Evolutionary conservation across 1,140 invertebrate genomes (phyloP), one percentile per base, ranked within the genome.

Genomic region (Papilio helenus): DNA sequence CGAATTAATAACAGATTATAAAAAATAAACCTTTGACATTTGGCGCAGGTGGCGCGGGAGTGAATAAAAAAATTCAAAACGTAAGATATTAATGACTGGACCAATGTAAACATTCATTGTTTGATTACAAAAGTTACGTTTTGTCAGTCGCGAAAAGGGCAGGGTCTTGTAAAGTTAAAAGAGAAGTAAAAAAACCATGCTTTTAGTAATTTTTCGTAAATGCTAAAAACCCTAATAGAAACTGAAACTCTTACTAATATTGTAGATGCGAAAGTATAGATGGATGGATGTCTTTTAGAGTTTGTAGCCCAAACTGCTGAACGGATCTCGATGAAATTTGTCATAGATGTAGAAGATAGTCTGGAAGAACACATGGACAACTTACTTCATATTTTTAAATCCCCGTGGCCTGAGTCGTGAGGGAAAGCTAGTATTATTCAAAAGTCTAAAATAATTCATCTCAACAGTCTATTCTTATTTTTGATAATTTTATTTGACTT

Each of bases 101-200:
- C 49, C 77, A 84, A 78, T 86, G 88, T 90, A 91, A 91, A 92
- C 88, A 91, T 91, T 86, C 85, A 83, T 92, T 90, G 86, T 91
- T 89, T 87, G 85, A 39, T 77, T 61, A 8, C 51, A 71, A n/a
- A 78, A 26, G 26, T 65, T 61, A 18, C 26, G 34, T 73, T 80
- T 58, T 73, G 55, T 83, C 34, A 81, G 8, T 72, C 46, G 46
- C 46, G 10, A 79, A 79, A 79, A 71, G 44, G 46, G 42, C 55
- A 65, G 34, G n/a, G 34, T 26, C 61, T 3, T 7, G 1, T 68
- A 34, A 68, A 61, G 58, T 26, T 20, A 20, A 23, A 44, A 76
- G 29, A 51, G n/a, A n/a, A n/a, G n/a, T n/a, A 51, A 76, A 74
- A 44, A 58, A 76, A 76, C 1, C 34, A 55, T 26, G 3, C 18